phyloP scores from a whole-genome alignment of 2,888 invertebrate species.

The Apotomis turbidana region DNA sequence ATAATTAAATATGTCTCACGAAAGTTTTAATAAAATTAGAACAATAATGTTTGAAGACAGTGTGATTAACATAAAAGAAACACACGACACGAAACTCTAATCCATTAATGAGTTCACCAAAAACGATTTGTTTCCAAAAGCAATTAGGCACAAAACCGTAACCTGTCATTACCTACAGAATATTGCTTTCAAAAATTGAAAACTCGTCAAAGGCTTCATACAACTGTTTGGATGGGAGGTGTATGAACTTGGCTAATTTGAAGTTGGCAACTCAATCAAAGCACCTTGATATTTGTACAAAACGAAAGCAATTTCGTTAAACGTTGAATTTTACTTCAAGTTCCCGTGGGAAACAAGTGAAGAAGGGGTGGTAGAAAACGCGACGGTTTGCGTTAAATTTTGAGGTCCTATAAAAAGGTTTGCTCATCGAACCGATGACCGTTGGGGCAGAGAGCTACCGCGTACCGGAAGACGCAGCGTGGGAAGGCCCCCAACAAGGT shows the following conservation, averaged over 20 bases:
- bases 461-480: too few species aligned
- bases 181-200: conserved; percentile 27
- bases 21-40: too few species aligned
- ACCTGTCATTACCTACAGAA: conserved; percentile 30
- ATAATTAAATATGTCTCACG: too few species aligned
- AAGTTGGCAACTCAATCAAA: conserved; percentile 71
- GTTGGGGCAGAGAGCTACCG: too few species aligned
- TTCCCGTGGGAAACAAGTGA: not conserved
- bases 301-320: conserved; percentile 68
- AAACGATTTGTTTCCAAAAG: conserved; percentile 17
- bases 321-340: conserved; percentile 47
- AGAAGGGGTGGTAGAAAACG: not conserved
- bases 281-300: conserved; percentile 66
- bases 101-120: not conserved
- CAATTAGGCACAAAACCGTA: conserved; percentile 24
- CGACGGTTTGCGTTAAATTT: not conserved
- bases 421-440: too few species aligned
- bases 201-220: conserved; percentile 41
- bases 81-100: not conserved
- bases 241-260: conserved; percentile 47
- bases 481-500: too few species aligned
- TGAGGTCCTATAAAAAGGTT: too few species aligned
- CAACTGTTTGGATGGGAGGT: conserved; percentile 35
- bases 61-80: not conserved
- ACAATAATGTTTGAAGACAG: not conserved